Evolutionary conservation across 2,113 vertebrate species (phyloP).

Genomic region (Lophochroa leadbeateri): DNA sequence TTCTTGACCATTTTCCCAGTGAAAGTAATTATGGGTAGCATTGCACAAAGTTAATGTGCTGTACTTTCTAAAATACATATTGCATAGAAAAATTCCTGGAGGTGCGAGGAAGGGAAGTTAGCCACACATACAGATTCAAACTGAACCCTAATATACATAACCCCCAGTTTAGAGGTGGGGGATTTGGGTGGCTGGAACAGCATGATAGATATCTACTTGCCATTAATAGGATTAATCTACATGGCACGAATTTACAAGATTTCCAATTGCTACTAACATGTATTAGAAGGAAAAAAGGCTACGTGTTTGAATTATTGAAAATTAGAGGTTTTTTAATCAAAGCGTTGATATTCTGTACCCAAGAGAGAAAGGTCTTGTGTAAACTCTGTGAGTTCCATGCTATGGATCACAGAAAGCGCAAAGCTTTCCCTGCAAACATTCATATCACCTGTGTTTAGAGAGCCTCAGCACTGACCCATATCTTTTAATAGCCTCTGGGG

Average conservation of each 20-base stretch:
- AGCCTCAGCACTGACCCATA: rapidly evolving
- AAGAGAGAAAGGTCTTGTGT: background rate
- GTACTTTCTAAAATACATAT: conserved; percentile 15
- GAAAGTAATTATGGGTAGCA: conserved; percentile 71
- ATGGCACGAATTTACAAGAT: background rate
- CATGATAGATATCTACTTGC: background rate
- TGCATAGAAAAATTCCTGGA: conserved; percentile 23
- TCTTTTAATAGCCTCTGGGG: background rate
- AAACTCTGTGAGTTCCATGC: rapidly evolving
- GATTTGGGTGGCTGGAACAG: background rate
- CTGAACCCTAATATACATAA: background rate
- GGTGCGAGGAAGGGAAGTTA: background rate
- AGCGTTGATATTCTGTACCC: background rate
- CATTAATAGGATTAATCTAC: background rate
- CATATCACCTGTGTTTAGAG: background rate
- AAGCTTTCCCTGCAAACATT: background rate
- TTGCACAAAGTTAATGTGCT: conserved; percentile 62
- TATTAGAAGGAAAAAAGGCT: background rate
- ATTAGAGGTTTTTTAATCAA: rapidly evolving
- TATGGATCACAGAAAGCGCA: background rate
- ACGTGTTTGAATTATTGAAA: background rate
- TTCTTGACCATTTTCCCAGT: conserved; percentile 69
- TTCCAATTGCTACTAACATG: background rate
- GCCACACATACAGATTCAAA: background rate
- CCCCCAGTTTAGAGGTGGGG: background rate